Evolutionary conservation across 2,113 vertebrate species (phyloP).

Genomic region (Bombycilla garrulus): DNA sequence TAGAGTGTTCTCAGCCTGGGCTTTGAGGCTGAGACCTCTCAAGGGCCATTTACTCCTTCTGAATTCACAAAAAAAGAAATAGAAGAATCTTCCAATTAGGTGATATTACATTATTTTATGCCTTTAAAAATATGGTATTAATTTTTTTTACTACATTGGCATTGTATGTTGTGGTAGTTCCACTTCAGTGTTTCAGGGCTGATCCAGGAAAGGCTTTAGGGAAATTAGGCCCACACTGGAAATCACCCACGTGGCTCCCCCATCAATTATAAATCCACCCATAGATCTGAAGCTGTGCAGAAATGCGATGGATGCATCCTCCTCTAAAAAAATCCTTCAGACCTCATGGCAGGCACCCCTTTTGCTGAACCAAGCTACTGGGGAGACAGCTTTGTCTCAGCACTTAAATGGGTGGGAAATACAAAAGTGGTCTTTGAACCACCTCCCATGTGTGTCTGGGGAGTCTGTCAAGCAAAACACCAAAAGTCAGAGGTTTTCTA

Average conservation of each 20-base stretch:
- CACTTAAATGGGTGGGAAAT: neutral
- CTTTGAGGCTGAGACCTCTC: neutral
- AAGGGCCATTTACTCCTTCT: neutral
- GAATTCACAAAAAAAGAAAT: neutral
- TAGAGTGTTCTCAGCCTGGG: neutral
- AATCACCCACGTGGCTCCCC: rapidly evolving
- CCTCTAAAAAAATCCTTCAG: neutral
- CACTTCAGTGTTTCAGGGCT: rapidly evolving
- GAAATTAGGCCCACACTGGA: neutral
- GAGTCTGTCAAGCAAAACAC: neutral
- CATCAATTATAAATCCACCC: rapidly evolving
- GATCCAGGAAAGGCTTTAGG: neutral
- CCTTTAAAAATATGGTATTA: neutral
- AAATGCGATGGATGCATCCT: neutral
- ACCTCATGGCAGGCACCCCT: rapidly evolving
- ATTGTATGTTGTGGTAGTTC: rapidly evolving
- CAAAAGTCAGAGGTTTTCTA: rapidly evolving
- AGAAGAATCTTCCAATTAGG: neutral
- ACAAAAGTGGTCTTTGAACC: neutral
- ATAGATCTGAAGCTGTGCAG: neutral
- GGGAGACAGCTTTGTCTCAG: neutral
- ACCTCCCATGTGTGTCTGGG: rapidly evolving
- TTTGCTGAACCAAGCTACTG: neutral
- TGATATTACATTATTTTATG: neutral
- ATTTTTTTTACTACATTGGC: neutral